Percentiles rank a stretch among this genome's conserved stretches.
Conservation (phyloP, 2,888 invertebrate species). For the Machimus rusticus region DNA sequence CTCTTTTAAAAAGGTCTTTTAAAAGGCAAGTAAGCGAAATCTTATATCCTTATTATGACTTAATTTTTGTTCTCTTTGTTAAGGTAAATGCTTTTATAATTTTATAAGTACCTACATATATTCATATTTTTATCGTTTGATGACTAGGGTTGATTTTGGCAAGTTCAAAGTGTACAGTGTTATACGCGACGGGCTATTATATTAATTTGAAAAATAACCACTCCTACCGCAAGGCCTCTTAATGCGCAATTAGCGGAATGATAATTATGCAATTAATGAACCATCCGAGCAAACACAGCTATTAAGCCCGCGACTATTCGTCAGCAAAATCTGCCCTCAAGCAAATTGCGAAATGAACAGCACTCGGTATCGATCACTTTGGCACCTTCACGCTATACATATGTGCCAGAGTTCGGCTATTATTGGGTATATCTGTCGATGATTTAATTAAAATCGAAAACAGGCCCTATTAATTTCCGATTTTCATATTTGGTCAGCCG, state of each 20-base stretch:
- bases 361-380: not conserved
- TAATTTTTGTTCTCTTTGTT: not conserved
- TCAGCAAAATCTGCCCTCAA: not conserved
- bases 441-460: not conserved
- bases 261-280: not conserved
- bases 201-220: not conserved
- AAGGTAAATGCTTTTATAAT: not conserved
- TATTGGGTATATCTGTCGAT: not conserved
- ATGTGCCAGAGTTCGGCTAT: not conserved
- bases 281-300: not conserved
- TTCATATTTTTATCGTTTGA: too few species aligned
- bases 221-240: not conserved
- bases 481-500: not conserved
- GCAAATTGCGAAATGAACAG: not conserved
- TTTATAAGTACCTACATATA: too few species aligned
- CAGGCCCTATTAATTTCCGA: slow-evolving; percentile 2
- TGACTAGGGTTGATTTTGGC: not conserved
- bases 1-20: not conserved
- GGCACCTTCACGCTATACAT: not conserved
- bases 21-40: not conserved
- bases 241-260: not conserved
- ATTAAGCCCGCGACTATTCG: not conserved
- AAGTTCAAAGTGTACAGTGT: not conserved
- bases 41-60: not conserved
- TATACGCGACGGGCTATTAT: not conserved